Evolutionary conservation across 2,797 vertebrate genomes (phyloP), one percentile per base, ranked within the genome.

Genomic region (Sebastolobus altivelis): DNA sequence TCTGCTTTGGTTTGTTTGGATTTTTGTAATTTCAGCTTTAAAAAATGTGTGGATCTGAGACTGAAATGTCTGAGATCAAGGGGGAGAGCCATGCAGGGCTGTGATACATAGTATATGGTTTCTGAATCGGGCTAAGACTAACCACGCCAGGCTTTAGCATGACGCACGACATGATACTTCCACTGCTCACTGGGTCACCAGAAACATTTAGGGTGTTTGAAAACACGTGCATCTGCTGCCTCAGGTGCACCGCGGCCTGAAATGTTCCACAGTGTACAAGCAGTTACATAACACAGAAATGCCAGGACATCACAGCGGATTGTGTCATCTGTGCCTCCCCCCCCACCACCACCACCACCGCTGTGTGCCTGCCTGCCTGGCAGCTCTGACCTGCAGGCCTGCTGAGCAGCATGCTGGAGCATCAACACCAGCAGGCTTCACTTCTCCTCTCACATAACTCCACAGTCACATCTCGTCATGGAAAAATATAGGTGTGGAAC

Each of bases 221-320:
- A 81, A 73, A 75, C 52, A 73, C 6, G 29, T 59, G 72, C 59
- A 56, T 79, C 76, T 33, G 54, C 68, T 59, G 69, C 75, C 79
- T 85, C 59, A 72, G 69, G 87, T 86, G 65, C 59, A 73, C 16
- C 13, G 0, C 72, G 77, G 63, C 72, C 82, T 84, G 72, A 86
- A 79, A 82, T 80, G 40, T 77, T 79, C 69, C 69, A 72, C 59
- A 74, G 72, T 67, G n/a, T 52, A 29, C 27, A 76, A 66, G 61
- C 22, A 31, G 75, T 90, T 90, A 76, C 74, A 65, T 86, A 83
- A 87, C 77, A 76, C 61, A 72, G 31, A 84, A 68, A 76, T 68
- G 73, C 38, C 72, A 69, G 58, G 52, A 25, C 80, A 71, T 85
- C 70, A 75, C 65, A 70, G 72, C n/a, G 22, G 80, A 75, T 82